Evolutionary conservation across 2,888 invertebrate genomes (phyloP).

Genomic region (Plutella xylostella): DNA sequence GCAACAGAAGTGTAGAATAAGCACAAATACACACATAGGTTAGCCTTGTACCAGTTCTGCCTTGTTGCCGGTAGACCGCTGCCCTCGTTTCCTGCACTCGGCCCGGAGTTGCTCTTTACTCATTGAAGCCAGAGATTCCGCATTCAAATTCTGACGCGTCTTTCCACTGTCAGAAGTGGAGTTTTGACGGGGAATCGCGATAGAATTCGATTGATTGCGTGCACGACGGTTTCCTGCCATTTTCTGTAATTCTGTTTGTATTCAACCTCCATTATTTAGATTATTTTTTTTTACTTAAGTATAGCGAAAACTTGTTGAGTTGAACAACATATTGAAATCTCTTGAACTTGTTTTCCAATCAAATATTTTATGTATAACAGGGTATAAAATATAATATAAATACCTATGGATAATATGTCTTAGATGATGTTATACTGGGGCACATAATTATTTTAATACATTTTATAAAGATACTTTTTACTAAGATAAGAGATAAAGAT

Average conservation of each 20-base stretch:
- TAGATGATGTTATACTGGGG: too few relatives aligned
- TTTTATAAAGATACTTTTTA: too few relatives aligned
- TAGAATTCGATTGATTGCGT: constrained; percentile 52
- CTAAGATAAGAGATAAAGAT: too few relatives aligned
- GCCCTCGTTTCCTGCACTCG: constrained; percentile 77
- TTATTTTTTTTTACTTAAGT: too few relatives aligned
- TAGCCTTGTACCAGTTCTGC: constrained; percentile 74
- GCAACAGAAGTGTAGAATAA: constrained; percentile 36
- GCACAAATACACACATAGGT: constrained; percentile 47
- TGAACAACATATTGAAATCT: too few relatives aligned
- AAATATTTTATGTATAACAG: too few relatives aligned
- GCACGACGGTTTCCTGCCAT: constrained; percentile 57
- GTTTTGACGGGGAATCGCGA: constrained; percentile 51
- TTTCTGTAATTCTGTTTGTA: constrained; percentile 24
- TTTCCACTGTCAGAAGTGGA: constrained; percentile 54
- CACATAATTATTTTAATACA: too few relatives aligned
- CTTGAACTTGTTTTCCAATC: too few relatives aligned
- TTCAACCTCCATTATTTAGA: constrained; percentile 22
- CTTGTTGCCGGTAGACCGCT: constrained; percentile 77
- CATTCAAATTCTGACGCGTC: constrained; percentile 51
- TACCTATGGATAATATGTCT: too few relatives aligned
- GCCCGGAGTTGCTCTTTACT: constrained; percentile 77
- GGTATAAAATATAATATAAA: too few relatives aligned
- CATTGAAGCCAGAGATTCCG: constrained; percentile 68
- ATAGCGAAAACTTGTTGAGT: too few relatives aligned